A percentile compares a stretch with the other conserved stretches of the same genome.
Conservation (phyloP, 2,888 invertebrate species). For the Chrysolina oricalcia region DNA sequence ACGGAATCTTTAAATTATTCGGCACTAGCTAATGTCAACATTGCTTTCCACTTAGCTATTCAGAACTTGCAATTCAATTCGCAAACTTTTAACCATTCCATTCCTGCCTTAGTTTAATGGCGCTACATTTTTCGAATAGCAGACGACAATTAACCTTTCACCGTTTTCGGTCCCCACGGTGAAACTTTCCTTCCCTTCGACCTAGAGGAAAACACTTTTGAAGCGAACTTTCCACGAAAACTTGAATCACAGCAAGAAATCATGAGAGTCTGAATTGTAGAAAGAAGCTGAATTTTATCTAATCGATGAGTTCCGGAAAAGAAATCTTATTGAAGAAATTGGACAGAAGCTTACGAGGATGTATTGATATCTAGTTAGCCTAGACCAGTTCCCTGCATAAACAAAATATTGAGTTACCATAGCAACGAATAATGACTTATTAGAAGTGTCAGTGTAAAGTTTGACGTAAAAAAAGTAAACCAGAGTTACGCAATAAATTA, state of each 20-base stretch:
- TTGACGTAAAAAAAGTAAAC: no score
- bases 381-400: no score
- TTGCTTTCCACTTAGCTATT: constrained; percentile 45
- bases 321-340: no score
- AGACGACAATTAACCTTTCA: constrained; percentile 43
- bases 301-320: background rate
- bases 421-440: no score
- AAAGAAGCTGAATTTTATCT: background rate
- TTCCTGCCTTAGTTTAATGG: constrained; percentile 28
- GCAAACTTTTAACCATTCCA: constrained; percentile 35
- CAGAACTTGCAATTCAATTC: constrained; percentile 38
- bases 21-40: constrained; percentile 24
- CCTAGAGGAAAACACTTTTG: background rate
- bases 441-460: no score
- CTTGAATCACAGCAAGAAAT: background rate
- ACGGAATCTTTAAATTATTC: background rate
- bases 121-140: constrained; percentile 44
- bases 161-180: constrained; percentile 34
- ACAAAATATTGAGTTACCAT: no score
- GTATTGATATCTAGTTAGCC: no score
- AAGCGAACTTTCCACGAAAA: background rate
- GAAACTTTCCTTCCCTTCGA: constrained; percentile 30
- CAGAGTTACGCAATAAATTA: no score
- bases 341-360: no score
- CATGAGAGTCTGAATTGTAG: background rate